These are phyloP conservation scores for Phodopus roborovskii DNA, from an alignment of 2,113 vertebrate species.

Conservation along the genomic window DNA sequence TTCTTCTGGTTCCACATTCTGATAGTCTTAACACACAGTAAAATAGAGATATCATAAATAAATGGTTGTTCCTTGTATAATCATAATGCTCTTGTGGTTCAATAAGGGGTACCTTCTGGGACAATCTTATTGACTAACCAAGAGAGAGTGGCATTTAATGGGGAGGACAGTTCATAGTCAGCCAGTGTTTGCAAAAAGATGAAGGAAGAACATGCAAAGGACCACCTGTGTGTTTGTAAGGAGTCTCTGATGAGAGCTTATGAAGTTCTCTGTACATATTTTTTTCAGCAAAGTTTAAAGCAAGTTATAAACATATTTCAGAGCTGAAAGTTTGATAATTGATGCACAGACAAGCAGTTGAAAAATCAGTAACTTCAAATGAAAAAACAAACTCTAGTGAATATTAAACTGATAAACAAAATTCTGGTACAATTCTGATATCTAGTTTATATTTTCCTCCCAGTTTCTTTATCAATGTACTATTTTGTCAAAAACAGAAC, in stretches of 20 bases:
- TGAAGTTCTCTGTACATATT: not conserved
- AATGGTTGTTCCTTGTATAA: not conserved
- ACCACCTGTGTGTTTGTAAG: not conserved
- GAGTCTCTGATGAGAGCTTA: not conserved
- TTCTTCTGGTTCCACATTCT: not conserved
- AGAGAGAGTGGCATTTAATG: not conserved
- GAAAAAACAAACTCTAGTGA: not conserved
- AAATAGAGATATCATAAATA: not conserved
- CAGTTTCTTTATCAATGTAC: not conserved
- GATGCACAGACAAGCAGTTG: not conserved
- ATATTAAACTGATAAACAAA: not conserved
- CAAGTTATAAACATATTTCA: not conserved
- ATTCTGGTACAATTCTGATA: not conserved
- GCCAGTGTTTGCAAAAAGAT: not conserved
- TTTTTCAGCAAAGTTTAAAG: not conserved
- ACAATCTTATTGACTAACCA: not conserved
- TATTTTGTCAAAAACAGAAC: not conserved
- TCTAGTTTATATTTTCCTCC: constrained; percentile 22
- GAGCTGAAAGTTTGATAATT: not conserved
- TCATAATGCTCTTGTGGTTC: not conserved
- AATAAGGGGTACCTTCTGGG: not conserved
- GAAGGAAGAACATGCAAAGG: not conserved
- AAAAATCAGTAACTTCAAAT: constrained; percentile 3
- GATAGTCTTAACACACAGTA: not conserved
- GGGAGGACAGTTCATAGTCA: not conserved